Evolutionary conservation across 2,888 invertebrate species (phyloP).

Genomic region (Coecobrya sp.): DNA sequence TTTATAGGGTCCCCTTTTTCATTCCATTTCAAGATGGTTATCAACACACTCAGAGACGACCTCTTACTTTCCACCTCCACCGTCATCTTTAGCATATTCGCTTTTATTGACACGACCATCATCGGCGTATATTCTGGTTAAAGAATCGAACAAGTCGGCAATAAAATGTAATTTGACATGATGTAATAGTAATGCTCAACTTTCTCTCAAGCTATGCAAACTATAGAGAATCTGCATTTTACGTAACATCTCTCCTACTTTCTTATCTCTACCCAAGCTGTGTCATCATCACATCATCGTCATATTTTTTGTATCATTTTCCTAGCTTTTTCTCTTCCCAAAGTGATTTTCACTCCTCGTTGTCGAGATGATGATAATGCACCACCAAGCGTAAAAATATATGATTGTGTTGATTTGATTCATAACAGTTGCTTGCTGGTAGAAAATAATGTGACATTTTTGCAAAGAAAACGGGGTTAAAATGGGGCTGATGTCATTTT

Average conservation of each 20-base stretch:
- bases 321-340: not conserved
- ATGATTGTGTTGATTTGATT: constrained; percentile 71
- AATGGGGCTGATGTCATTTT: constrained; percentile 62
- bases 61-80: not conserved
- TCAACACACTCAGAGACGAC: not conserved
- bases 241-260: not conserved
- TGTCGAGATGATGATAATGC: not conserved
- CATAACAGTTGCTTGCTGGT: not conserved
- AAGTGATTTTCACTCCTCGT: constrained; percentile 15
- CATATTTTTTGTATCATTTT: not conserved
- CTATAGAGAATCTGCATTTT: constrained; percentile 23
- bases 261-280: constrained; percentile 29
- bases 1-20: not conserved
- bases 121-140: not conserved
- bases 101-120: constrained; percentile 34
- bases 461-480: constrained; percentile 6
- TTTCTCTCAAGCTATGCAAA: not conserved
- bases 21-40: constrained; percentile 7
- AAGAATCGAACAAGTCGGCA: constrained; percentile 19
- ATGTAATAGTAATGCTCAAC: not conserved
- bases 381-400: constrained; percentile 52
- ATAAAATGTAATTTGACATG: constrained; percentile 38
- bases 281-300: not conserved
- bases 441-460: not conserved
- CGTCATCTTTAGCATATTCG: not conserved